phyloP scores from a whole-genome alignment of 2,888 invertebrate genomes.

The Nebria brevicollis region DNA sequence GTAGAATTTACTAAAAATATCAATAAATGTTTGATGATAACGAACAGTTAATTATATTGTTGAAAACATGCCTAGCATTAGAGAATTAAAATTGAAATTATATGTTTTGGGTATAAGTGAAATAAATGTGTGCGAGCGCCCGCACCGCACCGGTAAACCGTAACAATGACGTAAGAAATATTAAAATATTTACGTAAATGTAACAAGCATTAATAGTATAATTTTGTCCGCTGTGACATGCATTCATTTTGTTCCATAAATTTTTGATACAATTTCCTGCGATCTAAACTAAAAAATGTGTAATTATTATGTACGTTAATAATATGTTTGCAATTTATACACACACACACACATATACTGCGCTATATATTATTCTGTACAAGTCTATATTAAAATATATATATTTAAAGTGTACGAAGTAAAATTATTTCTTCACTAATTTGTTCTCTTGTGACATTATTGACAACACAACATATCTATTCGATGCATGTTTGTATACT shows the following conservation, averaged over 20 bases:
- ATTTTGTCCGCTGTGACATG: constrained; percentile 15
- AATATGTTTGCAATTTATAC: constrained; percentile 21
- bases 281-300: constrained; percentile 31
- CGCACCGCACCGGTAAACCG: neutral
- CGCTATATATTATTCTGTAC: constrained; percentile 15
- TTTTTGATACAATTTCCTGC: constrained; percentile 39
- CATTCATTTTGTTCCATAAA: constrained; percentile 32
- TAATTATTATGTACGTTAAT: constrained; percentile 35
- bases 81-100: neutral
- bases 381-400: neutral
- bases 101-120: neutral
- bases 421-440: neutral
- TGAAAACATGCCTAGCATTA: neutral
- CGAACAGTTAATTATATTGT: neutral
- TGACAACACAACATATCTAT: neutral
- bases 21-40: neutral
- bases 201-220: neutral
- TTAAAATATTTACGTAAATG: neutral
- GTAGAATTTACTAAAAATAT: neutral
- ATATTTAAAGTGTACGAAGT: neutral
- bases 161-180: neutral
- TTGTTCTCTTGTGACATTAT: neutral
- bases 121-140: too few species aligned
- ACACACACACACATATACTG: neutral
- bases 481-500: neutral